phyloP scores from a whole-genome alignment of 2,113 vertebrate species.

The Sceloporus tristichus region DNA sequence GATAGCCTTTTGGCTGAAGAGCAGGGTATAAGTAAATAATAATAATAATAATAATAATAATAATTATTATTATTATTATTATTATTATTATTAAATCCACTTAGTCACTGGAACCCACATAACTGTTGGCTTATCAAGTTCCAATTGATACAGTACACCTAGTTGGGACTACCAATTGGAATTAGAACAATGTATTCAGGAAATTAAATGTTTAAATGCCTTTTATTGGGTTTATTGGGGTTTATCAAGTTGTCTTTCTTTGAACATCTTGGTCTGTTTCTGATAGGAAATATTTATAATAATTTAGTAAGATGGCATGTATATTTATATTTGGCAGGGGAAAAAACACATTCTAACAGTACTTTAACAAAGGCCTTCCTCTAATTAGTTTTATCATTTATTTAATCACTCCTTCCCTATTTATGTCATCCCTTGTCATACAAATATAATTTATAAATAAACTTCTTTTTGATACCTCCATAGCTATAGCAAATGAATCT shows the following conservation, averaged over 20 bases:
- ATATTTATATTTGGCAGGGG: not conserved
- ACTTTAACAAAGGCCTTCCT: not conserved
- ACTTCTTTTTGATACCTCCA: constrained; percentile 22
- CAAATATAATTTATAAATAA: rapidly evolving
- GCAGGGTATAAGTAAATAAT: too few species aligned
- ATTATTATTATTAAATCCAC: too few species aligned
- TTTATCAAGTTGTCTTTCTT: not conserved
- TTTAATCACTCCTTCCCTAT: not conserved
- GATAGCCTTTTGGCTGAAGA: too few species aligned
- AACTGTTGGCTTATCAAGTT: too few species aligned
- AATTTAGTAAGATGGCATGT: not conserved
- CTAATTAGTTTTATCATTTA: not conserved
- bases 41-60: too few species aligned
- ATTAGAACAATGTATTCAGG: not conserved
- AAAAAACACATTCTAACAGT: not conserved
- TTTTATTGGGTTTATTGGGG: too few species aligned
- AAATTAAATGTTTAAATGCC: not conserved
- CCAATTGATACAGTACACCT: too few species aligned
- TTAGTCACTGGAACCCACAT: too few species aligned
- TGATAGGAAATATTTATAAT: not conserved
- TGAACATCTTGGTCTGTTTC: not conserved
- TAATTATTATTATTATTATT: too few species aligned
- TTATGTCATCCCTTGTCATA: not conserved
- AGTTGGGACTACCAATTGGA: too few species aligned
- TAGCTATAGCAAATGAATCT: constrained; percentile 97